A percentile compares a stretch with the other conserved stretches of the same genome.
Evolutionary conservation across 2,797 vertebrate species (phyloP).

Genomic region (Gastrophryne carolinensis): DNA sequence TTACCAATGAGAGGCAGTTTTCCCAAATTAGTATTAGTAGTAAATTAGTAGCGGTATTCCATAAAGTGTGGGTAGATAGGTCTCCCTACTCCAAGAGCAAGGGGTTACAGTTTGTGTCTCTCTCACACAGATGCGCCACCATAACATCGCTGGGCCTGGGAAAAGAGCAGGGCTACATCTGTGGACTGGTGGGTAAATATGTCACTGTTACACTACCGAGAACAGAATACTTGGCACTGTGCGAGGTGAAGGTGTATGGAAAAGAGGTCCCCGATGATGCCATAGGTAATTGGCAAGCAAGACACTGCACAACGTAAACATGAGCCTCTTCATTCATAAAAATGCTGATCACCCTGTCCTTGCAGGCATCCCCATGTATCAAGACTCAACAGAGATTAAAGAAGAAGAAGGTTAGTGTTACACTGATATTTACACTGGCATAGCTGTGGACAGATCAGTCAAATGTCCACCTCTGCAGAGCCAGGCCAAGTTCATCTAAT

Average conservation of each 20-base stretch:
- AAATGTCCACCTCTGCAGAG: too few relatives aligned
- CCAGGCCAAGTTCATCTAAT: too few relatives aligned
- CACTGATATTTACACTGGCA: background rate
- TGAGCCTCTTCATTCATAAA: background rate
- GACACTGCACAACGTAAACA: too few relatives aligned
- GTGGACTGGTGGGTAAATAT: background rate
- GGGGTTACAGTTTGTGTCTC: too few relatives aligned
- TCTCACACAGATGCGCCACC: constrained; percentile 24
- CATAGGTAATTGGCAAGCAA: background rate
- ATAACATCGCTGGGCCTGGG: constrained; percentile 19
- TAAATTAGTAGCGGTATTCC: too few relatives aligned
- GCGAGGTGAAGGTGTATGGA: constrained; percentile 31
- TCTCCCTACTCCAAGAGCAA: too few relatives aligned
- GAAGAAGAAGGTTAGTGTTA: background rate
- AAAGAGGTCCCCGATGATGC: background rate
- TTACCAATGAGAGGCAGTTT: too few relatives aligned
- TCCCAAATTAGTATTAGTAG: too few relatives aligned
- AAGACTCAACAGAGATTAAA: background rate
- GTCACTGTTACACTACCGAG: constrained; percentile 21
- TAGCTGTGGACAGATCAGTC: too few relatives aligned
- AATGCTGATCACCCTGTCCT: background rate
- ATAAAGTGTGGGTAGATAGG: too few relatives aligned
- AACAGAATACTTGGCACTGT: background rate
- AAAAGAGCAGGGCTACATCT: constrained; percentile 2
- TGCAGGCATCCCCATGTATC: background rate